These are phyloP conservation scores for Euthynnus affinis DNA, from an alignment of 2,797 vertebrate genomes.

Conservation along the genomic window DNA sequence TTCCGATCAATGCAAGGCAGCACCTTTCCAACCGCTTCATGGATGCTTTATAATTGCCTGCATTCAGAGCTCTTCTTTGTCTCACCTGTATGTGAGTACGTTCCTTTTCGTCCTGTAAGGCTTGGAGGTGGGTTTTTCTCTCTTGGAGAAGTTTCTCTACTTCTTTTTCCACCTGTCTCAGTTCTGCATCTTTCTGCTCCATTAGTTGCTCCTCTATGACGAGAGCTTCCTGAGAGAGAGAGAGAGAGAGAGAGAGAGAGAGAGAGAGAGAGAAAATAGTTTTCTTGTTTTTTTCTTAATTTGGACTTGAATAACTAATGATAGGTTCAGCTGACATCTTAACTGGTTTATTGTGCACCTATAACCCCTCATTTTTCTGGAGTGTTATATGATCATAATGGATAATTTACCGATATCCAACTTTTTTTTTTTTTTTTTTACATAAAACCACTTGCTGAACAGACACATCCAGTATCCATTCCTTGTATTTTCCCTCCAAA, in stretches of 20 bases:
- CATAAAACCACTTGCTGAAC: background rate
- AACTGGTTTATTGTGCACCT: background rate
- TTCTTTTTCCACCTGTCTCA: constrained; percentile 83
- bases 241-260: too few relatives aligned
- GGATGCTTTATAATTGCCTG: background rate
- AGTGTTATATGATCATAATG: background rate
- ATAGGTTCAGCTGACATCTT: background rate
- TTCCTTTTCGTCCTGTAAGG: constrained; percentile 85
- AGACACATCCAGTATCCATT: background rate
- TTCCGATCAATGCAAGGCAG: background rate
- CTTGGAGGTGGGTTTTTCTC: constrained; percentile 74
- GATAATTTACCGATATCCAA: background rate
- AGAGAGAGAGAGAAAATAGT: background rate
- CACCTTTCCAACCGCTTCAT: background rate
- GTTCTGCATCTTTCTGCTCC: constrained; percentile 84
- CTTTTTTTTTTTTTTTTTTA: background rate
- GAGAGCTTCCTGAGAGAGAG: constrained; percentile 83
- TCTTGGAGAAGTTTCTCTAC: constrained; percentile 82
- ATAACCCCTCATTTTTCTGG: background rate
- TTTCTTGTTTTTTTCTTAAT: background rate
- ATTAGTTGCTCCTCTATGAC: constrained; percentile 81
- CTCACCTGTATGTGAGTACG: constrained; percentile 87
- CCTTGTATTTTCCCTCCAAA: background rate
- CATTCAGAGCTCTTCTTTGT: background rate
- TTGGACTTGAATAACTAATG: background rate